These are phyloP conservation scores for Zosterops hypoxanthus DNA, from an alignment of 2,113 vertebrate species.

Conservation along the genomic window DNA sequence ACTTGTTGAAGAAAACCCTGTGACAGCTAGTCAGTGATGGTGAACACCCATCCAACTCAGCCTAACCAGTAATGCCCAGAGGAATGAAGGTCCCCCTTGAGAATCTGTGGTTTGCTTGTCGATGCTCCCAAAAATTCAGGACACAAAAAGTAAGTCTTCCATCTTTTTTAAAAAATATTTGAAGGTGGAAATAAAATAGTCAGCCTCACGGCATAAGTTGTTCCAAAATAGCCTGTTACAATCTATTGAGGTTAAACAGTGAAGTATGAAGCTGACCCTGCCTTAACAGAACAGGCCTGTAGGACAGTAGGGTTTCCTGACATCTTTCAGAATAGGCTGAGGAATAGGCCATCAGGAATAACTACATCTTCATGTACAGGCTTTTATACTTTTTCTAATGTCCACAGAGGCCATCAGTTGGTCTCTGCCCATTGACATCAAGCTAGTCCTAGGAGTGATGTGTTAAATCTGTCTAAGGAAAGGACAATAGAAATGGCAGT, in stretches of 20 bases:
- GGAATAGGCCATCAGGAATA: background rate
- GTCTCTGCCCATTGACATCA: background rate
- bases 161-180: background rate
- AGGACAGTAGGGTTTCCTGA: background rate
- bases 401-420: background rate
- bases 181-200: background rate
- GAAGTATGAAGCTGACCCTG: background rate
- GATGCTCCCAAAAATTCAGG: background rate
- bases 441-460: background rate
- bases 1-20: background rate
- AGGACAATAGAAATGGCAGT: background rate
- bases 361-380: background rate
- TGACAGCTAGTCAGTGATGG: background rate
- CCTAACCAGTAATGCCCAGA: background rate
- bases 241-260: background rate
- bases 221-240: background rate
- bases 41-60: background rate
- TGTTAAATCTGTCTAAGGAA: slow-evolving; percentile 18
- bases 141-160: background rate
- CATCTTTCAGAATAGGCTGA: background rate
- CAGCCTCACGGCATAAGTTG: background rate
- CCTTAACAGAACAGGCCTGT: background rate
- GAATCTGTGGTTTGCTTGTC: background rate
- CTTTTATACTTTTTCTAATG: background rate
- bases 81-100: background rate